These are phyloP conservation scores for Strigamia transsilvanica DNA, from an alignment of 2,888 invertebrate species.

Conservation along the genomic window DNA sequence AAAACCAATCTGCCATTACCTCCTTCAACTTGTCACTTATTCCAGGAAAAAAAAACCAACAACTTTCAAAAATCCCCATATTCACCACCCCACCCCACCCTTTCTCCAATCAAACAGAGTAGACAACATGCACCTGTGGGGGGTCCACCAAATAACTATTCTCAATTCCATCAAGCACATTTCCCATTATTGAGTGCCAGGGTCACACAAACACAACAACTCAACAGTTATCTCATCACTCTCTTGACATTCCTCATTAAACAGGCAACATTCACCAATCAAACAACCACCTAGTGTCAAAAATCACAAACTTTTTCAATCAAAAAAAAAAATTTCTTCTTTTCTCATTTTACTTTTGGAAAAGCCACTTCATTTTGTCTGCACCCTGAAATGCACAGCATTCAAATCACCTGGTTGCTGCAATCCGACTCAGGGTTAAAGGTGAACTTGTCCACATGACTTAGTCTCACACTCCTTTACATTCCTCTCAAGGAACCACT, in stretches of 20 bases:
- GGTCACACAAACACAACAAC: background rate
- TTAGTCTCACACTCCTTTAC: conserved; percentile 10
- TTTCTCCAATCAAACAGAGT: background rate
- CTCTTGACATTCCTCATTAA: conserved; percentile 31
- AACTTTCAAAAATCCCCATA: background rate
- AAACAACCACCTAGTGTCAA: background rate
- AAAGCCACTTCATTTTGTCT: background rate
- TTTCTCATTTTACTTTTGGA: background rate
- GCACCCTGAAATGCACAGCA: background rate
- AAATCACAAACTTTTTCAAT: background rate
- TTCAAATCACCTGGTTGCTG: conserved; percentile 31
- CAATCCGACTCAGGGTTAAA: background rate
- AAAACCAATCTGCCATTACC: conserved; percentile 15
- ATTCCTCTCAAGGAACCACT: background rate
- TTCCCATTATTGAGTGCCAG: conserved; percentile 16
- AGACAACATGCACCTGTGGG: conserved; percentile 11
- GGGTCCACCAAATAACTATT: conserved; percentile 16
- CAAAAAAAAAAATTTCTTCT: background rate
- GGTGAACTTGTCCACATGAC: background rate
- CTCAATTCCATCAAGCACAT: conserved; percentile 18
- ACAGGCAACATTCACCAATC: background rate
- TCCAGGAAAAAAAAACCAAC: background rate
- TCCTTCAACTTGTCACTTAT: conserved; percentile 15
- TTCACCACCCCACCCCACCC: background rate
- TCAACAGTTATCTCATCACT: background rate